Base-by-base conservation (phyloP, 2,797 vertebrate species). In the Rhynchonycteris naso region DNA sequence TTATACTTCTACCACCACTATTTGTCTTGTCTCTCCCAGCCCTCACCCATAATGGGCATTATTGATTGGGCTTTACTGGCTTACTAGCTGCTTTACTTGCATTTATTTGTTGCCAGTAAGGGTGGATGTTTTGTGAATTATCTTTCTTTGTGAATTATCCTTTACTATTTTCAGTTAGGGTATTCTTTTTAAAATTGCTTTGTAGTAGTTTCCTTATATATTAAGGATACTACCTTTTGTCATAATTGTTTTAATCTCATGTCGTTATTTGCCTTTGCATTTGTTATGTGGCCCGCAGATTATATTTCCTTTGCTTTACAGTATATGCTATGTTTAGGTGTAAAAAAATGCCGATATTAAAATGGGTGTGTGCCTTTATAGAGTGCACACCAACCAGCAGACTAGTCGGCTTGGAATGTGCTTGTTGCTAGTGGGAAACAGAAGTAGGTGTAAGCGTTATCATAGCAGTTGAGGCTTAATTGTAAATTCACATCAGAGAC, bases 91-190 rank as follows among this genome's bases (percentile, higher is more conserved):
- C 66, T 88, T 84, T 72, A 69, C 54, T 90, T 52, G 11, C 26
- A 10, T 47, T 66, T 84, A 33, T 24, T 89, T 10, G 14, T 91
- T 86, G 81, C 83, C 16, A 59, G 10, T 47, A 50, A 89, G 30
- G 14, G 12, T 81, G 80, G 43, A 24, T 82, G 21, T 80, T 92
- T 87, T 74, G 61, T 91, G 50, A 69, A 30, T 90, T 83, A 78
- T 69, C 43, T 86, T 87, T 33, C 22, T 89, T 72, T 86, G 30
- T 90, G 65, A 89, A 43, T 91, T 93, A 74, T 35, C 80, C 50
- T 94, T 80, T 61, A 86, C 21, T 5, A 0, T 93, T 89, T 80
- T 91, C 72, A 61, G 18, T 93, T 80, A 33, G 33, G 10, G 65
- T 85, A 28, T 43, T 68, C 26, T 30, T 80, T 79, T 84, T 47